Base-by-base conservation (phyloP, 2,113 vertebrate genomes). In the Mandrillus leucophaeus region DNA sequence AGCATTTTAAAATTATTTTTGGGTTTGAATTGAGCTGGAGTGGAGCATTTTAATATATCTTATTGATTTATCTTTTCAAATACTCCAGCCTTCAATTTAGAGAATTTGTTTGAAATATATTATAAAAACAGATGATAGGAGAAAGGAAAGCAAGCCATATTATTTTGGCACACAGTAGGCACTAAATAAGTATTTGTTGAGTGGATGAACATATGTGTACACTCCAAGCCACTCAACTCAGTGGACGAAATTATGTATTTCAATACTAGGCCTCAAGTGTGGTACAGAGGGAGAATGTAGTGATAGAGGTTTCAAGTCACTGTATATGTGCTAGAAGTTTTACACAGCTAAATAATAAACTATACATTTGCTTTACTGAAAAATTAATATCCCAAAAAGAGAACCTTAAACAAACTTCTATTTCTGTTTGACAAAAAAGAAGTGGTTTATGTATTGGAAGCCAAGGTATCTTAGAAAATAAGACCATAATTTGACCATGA, bases 41-140 rank as follows among this genome's bases (percentile, higher is more conserved):
- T 18, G 48, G 22, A 90, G 20, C 64, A 84, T 95, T 95, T 96
- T 95, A 95, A 72, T 75, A n/a, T 73, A 48, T 88, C 13, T 88
- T 79, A 81, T 18, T 84, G 81, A 96, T 72, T 59, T 88, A 50
- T 78, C 50, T 17, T 94, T 94, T 85, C 57, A 94, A 83, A 89
- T 93, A 52, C 3, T 70, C 13, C 79, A 57, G 3, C 3, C 23
- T 87, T 93, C n/a, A 20, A 59, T 89, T 80, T 96, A 48, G 94
- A 93, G 68, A 57, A 73, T 92, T 66, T 85, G 10, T 94, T 73
- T 89, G 57, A 94, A 95, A 59, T 81, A 85, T 6, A 27, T 55
- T 35, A 80, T 52, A 14, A 73, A 52, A 79, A 88, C 14, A 64
- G 18, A 91, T 84, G n/a, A 79, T 70, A 92, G 40, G 50, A 88